Conservation (phyloP, 2,797 vertebrate species). For the Zalophus californianus region DNA sequence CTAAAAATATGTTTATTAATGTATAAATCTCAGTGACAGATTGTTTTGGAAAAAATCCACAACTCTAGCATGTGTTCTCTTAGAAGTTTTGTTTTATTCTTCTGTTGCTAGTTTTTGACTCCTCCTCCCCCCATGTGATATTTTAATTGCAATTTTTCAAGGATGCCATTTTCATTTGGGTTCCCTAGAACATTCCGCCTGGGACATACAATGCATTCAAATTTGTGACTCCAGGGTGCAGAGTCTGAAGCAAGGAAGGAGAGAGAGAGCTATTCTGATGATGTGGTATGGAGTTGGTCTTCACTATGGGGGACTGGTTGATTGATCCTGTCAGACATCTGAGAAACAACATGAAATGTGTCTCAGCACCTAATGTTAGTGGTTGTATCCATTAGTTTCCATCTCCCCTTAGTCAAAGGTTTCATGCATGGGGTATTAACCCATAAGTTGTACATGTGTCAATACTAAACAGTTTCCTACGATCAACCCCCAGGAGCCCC, state of each 20-base stretch:
- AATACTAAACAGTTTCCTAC: not conserved
- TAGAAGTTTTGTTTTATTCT: not conserved
- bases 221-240: not conserved
- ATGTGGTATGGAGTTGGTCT: not conserved
- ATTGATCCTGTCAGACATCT: not conserved
- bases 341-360: not conserved
- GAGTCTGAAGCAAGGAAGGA: not conserved
- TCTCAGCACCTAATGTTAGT: not conserved
- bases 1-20: not conserved
- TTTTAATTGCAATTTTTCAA: not conserved
- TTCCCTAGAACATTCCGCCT: not conserved
- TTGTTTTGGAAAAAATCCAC: not conserved
- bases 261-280: not conserved
- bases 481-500: not conserved
- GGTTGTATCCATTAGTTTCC: not conserved
- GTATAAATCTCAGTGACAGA: not conserved
- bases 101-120: not conserved
- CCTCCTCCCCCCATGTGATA: too few species aligned
- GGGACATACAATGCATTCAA: not conserved
- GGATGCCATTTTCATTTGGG: not conserved
- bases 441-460: not conserved
- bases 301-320: not conserved
- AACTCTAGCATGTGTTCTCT: not conserved
- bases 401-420: not conserved
- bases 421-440: not conserved